Evolutionary conservation across 2,113 vertebrate genomes (phyloP).

Genomic region (Prionailurus bengalensis): DNA sequence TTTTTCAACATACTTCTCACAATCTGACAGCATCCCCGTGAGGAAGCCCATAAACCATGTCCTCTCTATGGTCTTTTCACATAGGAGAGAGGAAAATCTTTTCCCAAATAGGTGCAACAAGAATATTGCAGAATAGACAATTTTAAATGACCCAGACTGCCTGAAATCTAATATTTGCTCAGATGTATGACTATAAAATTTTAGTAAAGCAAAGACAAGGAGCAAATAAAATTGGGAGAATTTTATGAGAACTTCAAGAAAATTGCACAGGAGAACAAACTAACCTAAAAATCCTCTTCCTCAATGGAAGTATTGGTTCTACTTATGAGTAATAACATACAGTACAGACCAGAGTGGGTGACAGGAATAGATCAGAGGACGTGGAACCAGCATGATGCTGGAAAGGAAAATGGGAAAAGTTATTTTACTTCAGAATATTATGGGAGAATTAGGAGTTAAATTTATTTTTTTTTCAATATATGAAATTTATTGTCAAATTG

Average conservation of each 20-base stretch:
- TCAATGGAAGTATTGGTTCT: background rate
- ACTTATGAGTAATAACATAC: background rate
- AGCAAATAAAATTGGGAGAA: conserved; percentile 7
- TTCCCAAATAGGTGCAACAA: background rate
- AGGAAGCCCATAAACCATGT: background rate
- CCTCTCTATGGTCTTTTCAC: background rate
- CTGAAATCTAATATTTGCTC: background rate
- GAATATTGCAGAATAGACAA: background rate
- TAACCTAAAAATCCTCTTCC: background rate
- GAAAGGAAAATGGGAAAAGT: background rate
- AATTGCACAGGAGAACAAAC: background rate
- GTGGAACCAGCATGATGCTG: background rate
- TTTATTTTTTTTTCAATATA: background rate
- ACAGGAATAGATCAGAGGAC: background rate
- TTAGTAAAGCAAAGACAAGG: background rate
- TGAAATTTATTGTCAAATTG: too few relatives aligned
- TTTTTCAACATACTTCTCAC: conserved; percentile 44
- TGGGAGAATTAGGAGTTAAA: background rate
- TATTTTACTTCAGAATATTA: background rate
- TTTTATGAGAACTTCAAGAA: background rate
- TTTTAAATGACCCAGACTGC: background rate
- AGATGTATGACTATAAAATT: background rate
- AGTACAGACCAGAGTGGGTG: background rate
- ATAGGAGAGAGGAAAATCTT: background rate
- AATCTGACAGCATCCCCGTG: background rate